Base-by-base conservation (phyloP, 2,797 vertebrate genomes). In the Thamnophis elegans region DNA sequence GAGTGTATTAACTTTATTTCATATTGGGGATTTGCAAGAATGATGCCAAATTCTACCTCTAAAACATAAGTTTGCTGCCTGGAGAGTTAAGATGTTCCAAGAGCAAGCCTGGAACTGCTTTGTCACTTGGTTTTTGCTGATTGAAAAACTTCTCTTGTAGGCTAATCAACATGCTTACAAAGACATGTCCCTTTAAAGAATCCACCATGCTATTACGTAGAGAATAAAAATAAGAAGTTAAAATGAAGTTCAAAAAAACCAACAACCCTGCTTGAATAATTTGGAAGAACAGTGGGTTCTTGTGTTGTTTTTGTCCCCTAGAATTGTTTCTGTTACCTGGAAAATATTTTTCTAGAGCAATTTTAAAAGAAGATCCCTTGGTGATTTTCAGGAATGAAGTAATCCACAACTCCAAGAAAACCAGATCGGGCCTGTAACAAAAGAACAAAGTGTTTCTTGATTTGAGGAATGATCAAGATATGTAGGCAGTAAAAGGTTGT, bases 361-460 rank as follows among this genome's bases (percentile, higher is more conserved):
- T 58, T 94, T 95, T 89, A 90, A 91, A 94, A 94, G 47, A 62
- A 86, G 42, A 95, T 20, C 20, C 89, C 73, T 87, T 85, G 86
- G 36, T 94, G 60, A 60, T 92, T 90, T 92, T 68, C 91, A 86
- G 89, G 92, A 94, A 95, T 94, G 94, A 90, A 87, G 92, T 94
- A 89, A 89, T 68, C 90, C 87, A 2, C 0, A 4, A 90, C 55
- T 85, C 92, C 26, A 36, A 18, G 18, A 88, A n/a, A 92, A 90
- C 36, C 92, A 32, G 62, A 88, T 56, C 10, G 16, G 68, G 51
- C 60, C 32, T 36, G 36, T 7, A 36, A 89, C 54, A 92, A 88
- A 53, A 16, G 28, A 86, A 87, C 13, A 25, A 91, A 92, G 94
- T 86, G 1, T n/a, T 4, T 91, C 93, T 95, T 51, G 59, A 90